phyloP scores from a whole-genome alignment of 2,888 invertebrate genomes.

The Kryphioiulus occultus region DNA sequence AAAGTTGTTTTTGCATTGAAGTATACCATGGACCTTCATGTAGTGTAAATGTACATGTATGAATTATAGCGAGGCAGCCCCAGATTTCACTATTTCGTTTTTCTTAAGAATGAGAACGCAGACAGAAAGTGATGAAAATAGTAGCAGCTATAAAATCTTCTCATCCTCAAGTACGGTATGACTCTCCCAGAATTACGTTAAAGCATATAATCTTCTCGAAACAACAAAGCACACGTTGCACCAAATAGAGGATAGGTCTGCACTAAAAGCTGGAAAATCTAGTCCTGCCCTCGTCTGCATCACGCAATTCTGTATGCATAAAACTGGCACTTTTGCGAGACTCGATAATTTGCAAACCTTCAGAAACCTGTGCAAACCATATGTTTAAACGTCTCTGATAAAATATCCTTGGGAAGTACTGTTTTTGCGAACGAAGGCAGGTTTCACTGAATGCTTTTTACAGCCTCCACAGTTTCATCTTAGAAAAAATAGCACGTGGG shows the following conservation, averaged over 20 bases:
- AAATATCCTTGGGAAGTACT: not conserved
- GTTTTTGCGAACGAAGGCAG: not conserved
- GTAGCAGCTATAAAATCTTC: not conserved
- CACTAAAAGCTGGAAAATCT: not conserved
- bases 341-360: slow-evolving; percentile 21
- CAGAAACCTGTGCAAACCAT: not conserved
- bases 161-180: not conserved
- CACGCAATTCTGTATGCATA: not conserved
- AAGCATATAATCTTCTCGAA: not conserved
- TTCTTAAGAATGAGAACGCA: not conserved
- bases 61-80: not conserved
- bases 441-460: not conserved
- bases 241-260: not conserved
- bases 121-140: not conserved
- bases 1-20: too few species aligned
- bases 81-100: not conserved
- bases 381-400: not conserved
- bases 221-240: not conserved
- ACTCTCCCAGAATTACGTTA: slow-evolving; percentile 9
- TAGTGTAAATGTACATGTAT: too few species aligned
- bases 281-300: not conserved
- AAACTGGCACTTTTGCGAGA: not conserved
- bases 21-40: too few species aligned
- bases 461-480: not conserved
- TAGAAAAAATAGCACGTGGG: not conserved